These are phyloP conservation scores for Pecten maximus DNA, from an alignment of 2,888 invertebrate genomes.

Conservation along the genomic window DNA sequence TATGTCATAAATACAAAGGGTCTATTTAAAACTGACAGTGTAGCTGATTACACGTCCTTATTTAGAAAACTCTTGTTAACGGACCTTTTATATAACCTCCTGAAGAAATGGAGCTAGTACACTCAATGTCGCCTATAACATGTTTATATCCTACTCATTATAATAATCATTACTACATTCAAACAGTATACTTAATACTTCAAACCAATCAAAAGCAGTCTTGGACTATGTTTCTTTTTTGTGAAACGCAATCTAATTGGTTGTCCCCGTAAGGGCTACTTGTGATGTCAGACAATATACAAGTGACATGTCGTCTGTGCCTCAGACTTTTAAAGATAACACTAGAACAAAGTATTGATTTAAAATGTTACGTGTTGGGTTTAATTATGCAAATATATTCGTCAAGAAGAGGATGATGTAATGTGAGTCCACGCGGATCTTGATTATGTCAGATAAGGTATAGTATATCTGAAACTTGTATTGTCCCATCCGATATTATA, in stretches of 20 bases:
- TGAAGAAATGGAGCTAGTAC: no score
- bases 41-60: no score
- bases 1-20: no score
- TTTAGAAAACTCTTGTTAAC: no score
- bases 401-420: background rate
- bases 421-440: background rate
- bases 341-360: background rate
- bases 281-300: background rate
- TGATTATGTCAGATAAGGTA: background rate
- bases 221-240: background rate
- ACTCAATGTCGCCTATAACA: no score
- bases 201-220: background rate
- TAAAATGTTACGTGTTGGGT: background rate
- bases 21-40: no score
- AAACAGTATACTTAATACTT: background rate
- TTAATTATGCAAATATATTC: background rate
- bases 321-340: background rate
- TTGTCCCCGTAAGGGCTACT: background rate
- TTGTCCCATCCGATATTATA: background rate
- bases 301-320: background rate
- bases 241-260: background rate
- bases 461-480: background rate
- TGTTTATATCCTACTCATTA: no score
- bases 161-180: background rate
- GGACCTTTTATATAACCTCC: no score